phyloP scores from a whole-genome alignment of 2,113 vertebrate species.

The Centropus unirufus region DNA sequence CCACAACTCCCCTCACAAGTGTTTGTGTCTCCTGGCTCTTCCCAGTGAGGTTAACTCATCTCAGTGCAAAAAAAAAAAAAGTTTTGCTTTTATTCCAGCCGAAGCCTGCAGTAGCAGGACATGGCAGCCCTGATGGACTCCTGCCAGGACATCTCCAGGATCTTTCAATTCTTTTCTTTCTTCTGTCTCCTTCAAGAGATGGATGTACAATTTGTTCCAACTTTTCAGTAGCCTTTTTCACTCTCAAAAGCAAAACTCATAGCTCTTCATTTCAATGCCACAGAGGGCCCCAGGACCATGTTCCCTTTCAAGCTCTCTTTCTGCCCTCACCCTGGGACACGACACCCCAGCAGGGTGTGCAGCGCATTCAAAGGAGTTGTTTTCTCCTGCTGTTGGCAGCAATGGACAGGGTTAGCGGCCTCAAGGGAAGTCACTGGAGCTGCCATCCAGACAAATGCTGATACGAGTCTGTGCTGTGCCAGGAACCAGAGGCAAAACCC shows the following conservation, averaged over 20 bases:
- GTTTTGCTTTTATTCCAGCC: not conserved
- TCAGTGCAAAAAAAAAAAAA: not conserved
- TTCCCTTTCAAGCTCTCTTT: not conserved
- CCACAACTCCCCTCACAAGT: not conserved
- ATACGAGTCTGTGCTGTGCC: not conserved
- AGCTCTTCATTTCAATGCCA: not conserved
- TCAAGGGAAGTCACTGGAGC: not conserved
- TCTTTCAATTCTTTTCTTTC: not conserved
- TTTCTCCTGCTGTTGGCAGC: not conserved
- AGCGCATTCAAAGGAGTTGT: not conserved
- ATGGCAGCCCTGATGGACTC: not conserved
- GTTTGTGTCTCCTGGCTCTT: not conserved
- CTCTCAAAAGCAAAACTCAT: not conserved
- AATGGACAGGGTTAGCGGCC: not conserved
- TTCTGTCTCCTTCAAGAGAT: not conserved
- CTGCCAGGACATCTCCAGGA: not conserved
- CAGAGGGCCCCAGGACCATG: not conserved
- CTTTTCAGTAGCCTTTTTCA: not conserved
- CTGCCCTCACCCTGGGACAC: not conserved
- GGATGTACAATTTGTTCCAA: not conserved
- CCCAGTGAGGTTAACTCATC: not conserved
- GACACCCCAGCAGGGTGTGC: not conserved
- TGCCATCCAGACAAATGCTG: not conserved
- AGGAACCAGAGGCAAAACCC: not conserved
- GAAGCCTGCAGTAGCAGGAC: not conserved